phyloP scores from a whole-genome alignment of 2,113 vertebrate genomes.

The Cyanoramphus novaezelandiae region DNA sequence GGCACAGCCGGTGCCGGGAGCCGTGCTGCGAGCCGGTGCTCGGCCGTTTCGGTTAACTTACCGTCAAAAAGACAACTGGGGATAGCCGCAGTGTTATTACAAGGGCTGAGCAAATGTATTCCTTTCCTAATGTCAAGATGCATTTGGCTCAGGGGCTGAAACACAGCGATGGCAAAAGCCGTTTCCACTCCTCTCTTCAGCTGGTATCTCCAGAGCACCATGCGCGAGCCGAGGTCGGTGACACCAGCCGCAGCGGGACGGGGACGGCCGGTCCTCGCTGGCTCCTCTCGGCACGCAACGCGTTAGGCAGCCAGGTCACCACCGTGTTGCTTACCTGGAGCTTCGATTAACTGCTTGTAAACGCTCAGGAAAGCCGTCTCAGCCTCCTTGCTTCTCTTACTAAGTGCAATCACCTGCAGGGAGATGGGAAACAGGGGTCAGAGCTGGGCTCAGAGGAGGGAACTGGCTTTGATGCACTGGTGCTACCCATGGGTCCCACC shows the following conservation, averaged over 20 bases:
- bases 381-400: conserved; percentile 95
- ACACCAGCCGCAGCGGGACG: background rate
- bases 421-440: background rate
- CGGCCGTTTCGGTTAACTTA: background rate
- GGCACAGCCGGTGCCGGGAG: background rate
- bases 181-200: conserved; percentile 46
- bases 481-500: rapidly evolving
- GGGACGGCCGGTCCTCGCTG: background rate
- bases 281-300: background rate
- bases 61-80: conserved; percentile 52
- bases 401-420: conserved; percentile 92
- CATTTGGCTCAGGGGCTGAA: conserved; percentile 69
- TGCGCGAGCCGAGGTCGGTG: background rate
- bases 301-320: conserved; percentile 28
- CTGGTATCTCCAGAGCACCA: conserved; percentile 31
- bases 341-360: conserved; percentile 94
- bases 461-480: rapidly evolving
- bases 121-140: conserved; percentile 70
- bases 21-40: background rate
- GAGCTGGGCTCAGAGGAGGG: background rate
- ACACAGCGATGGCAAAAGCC: conserved; percentile 58
- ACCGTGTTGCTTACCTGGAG: conserved; percentile 88
- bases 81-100: conserved; percentile 59
- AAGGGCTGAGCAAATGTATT: conserved; percentile 69
- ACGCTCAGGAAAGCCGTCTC: conserved; percentile 94